Base-by-base conservation (phyloP, 2,797 vertebrate species). In the Valencia hispanica region DNA sequence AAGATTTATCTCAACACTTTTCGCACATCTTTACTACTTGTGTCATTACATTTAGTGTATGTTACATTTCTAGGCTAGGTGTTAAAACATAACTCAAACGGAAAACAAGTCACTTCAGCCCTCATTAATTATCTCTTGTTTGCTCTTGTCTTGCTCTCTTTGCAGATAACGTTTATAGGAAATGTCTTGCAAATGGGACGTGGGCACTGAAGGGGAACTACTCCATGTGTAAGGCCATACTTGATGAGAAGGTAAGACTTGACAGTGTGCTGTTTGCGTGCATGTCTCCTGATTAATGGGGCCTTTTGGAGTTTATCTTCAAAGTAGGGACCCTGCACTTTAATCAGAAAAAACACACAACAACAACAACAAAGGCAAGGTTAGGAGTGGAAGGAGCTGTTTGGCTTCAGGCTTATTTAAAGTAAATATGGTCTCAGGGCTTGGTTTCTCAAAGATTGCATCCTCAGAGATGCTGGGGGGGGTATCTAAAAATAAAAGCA, bases 201-300 rank as follows among this genome's bases (percentile, higher is more conserved):
- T 99, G 98, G 98, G 97, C 97, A 0, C 89, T 92, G 2, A 97
- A 96, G 9, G 96, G 97, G 87, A 97, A 99, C 93, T 99, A 99
- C 87, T 97, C 97, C 2, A 96, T 97, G 91, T 99, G 98, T 91
- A 97, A 96, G 87, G 97, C 97, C 93, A 99, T 99, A 83, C 96
- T 99, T 86, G 95, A 94, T 0, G 95, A 97, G 80, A 96, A 98
- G 98, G 98, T 99, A 93, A 90, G 91, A 71, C 30, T 25, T 17
- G 48, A 4, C 8, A 25, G 48, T 45, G 74, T 68, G 12, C 12
- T 70, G 66, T 69, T 11, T 47, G 15, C 78, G 74, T 50, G 30
- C 32, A 20, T 61, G 18, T 57, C 4, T 68, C 53, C 59, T 73
- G 80, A 75, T 85, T 82, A 81, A 85, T 73, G 79, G 5, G 39